phyloP scores from a whole-genome alignment of 23 tunicate species.

The Diplosoma virens region DNA sequence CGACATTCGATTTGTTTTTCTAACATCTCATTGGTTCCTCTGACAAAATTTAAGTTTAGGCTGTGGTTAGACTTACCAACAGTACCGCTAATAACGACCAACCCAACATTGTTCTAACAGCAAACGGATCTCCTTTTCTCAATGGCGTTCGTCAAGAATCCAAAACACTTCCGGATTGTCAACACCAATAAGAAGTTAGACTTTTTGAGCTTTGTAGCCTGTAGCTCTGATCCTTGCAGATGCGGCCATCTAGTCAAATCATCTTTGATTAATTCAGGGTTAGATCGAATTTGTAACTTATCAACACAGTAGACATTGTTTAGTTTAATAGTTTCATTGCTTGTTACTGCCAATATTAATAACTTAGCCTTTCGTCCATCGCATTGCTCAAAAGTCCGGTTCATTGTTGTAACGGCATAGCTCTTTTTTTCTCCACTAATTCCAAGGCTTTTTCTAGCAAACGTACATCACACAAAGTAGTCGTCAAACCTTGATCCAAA shows the following conservation, averaged over 20 bases:
- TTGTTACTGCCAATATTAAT: background rate
- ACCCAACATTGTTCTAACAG: too few species aligned
- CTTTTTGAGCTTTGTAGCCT: background rate
- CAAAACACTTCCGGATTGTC: background rate
- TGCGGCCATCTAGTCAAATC: background rate
- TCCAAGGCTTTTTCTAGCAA: background rate
- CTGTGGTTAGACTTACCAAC: background rate
- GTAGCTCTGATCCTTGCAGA: background rate
- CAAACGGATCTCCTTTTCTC: too few species aligned
- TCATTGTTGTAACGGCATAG: too few species aligned
- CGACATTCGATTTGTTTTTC: background rate
- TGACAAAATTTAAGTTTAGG: background rate
- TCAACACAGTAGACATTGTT: background rate
- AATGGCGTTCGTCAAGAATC: background rate
- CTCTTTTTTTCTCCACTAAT: too few species aligned
- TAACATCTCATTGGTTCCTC: background rate
- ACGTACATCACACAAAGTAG: conserved; percentile 16
- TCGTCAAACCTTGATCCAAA: conserved; percentile 27
- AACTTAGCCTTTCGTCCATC: background rate
- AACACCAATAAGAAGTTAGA: background rate
- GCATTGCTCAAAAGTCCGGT: too few species aligned
- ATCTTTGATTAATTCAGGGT: background rate
- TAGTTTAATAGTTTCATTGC: background rate
- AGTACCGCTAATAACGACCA: background rate
- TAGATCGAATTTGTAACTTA: background rate